phyloP scores from a whole-genome alignment of 2,888 invertebrate genomes.

The Eupithecia subfuscata region DNA sequence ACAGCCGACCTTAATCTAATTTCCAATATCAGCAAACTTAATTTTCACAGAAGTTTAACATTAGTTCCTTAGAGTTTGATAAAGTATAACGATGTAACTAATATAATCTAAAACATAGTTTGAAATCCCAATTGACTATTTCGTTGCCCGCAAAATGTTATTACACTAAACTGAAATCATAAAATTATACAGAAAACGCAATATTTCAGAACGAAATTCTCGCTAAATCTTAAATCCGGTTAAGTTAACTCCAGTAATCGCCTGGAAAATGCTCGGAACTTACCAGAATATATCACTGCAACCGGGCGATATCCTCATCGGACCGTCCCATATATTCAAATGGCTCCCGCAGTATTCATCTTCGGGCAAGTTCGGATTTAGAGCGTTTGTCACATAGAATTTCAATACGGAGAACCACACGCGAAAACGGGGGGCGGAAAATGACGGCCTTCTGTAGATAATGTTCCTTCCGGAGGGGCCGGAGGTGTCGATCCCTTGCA shows the following conservation, averaged over 20 bases:
- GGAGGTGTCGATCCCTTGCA: constrained; percentile 86
- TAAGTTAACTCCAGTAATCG: constrained; percentile 35
- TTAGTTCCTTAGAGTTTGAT: background rate
- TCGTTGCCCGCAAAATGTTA: constrained; percentile 7
- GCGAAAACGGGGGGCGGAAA: constrained; percentile 88
- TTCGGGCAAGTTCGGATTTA: constrained; percentile 86
- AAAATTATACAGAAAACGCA: constrained; percentile 29
- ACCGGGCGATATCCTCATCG: constrained; percentile 88
- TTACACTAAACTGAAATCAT: constrained; percentile 34
- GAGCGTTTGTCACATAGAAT: constrained; percentile 89
- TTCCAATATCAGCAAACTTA: background rate
- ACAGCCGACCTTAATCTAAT: background rate
- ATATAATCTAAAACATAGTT: constrained; percentile 1
- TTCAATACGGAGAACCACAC: constrained; percentile 95
- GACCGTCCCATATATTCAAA: constrained; percentile 94
- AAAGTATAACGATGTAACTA: background rate
- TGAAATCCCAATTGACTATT: background rate
- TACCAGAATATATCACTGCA: constrained; percentile 93
- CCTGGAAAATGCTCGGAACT: constrained; percentile 58
- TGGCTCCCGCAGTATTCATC: constrained; percentile 92
- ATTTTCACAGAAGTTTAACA: background rate
- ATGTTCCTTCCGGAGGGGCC: constrained; percentile 84
- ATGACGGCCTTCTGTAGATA: constrained; percentile 82
- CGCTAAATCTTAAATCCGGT: constrained; percentile 38
- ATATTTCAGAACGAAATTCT: constrained; percentile 21